These are phyloP conservation scores for Hippocampus barbouri DNA, from an alignment of 2,113 vertebrate species.

Conservation along the genomic window DNA sequence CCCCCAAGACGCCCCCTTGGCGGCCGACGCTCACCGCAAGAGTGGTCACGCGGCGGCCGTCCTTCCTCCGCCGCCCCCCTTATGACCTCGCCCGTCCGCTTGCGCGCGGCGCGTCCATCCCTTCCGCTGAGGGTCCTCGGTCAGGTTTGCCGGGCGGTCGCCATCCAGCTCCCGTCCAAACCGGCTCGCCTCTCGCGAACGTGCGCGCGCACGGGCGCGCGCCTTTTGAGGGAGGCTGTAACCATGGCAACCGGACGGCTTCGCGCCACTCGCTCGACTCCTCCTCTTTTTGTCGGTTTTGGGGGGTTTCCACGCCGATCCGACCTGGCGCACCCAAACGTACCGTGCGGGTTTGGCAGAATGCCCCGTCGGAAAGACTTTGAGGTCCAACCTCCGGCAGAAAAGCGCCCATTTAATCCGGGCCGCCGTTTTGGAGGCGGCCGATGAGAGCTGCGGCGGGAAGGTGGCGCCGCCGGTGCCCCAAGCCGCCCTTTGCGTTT, in stretches of 20 bases:
- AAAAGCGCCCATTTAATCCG: no score
- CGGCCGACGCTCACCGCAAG: not conserved
- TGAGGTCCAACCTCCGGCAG: no score
- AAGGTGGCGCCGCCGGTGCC: no score
- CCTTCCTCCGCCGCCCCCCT: slow-evolving; percentile 3
- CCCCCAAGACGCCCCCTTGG: no score
- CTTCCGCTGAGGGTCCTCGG: not conserved
- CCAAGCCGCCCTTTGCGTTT: no score
- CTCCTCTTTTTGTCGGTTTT: slow-evolving; percentile 10
- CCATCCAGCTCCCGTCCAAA: not conserved
- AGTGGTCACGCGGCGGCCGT: not conserved
- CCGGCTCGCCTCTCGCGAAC: slow-evolving; percentile 3
- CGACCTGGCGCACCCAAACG: no score
- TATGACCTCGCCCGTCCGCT: not conserved
- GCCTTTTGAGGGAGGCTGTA: slow-evolving; percentile 40
- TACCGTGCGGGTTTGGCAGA: no score
- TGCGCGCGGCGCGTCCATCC: not conserved
- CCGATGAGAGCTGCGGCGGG: no score
- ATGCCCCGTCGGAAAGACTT: no score
- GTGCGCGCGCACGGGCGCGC: slow-evolving; percentile 29
- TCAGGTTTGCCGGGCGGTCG: not conserved
- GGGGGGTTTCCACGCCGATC: not conserved
- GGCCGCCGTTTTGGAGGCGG: no score
- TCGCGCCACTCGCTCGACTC: slow-evolving; percentile 43
- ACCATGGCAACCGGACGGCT: slow-evolving; percentile 66